phyloP scores from a whole-genome alignment of 1,140 invertebrate species.

The Bombus sylvicola region DNA sequence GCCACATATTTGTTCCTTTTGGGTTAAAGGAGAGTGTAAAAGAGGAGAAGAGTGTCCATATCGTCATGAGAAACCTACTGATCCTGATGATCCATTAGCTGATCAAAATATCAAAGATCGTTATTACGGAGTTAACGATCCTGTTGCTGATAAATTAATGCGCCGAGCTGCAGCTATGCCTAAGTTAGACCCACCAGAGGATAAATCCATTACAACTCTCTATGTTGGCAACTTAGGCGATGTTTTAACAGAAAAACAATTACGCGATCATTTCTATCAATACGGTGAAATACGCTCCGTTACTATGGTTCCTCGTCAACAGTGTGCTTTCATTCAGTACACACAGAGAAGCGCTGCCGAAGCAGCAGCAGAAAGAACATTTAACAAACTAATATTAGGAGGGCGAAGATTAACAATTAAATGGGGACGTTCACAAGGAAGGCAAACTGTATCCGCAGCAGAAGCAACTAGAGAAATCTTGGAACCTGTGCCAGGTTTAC shows the following conservation, averaged over 20 bases:
- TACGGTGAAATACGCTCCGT: constrained; percentile 99
- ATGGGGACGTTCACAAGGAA: constrained; percentile 96
- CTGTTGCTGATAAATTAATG: constrained; percentile 98
- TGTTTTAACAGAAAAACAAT: constrained; percentile 93
- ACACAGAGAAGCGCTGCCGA: constrained; percentile 95
- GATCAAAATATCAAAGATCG: constrained; percentile 99
- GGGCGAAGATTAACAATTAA: constrained; percentile 96
- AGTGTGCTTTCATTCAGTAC: constrained; percentile 99
- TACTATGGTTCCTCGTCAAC: constrained; percentile 95
- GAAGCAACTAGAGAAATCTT: constrained; percentile 83
- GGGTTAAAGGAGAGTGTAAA: constrained; percentile 99
- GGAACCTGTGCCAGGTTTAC: constrained; percentile 94
- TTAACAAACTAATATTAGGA: constrained; percentile 96
- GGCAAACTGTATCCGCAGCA: constrained; percentile 82
- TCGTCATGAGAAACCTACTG: constrained; percentile 99
- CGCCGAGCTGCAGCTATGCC: constrained; percentile 96
- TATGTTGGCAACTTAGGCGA: constrained; percentile 98
- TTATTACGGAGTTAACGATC: constrained; percentile 99
- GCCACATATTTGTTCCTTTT: constrained; percentile 99
- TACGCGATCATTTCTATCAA: constrained; percentile 98
- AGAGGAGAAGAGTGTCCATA: constrained; percentile 99
- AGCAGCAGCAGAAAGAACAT: constrained; percentile 96
- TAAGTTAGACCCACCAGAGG: constrained; percentile 96
- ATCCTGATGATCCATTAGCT: constrained; percentile 99
- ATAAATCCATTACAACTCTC: constrained; percentile 97